Evolutionary conservation across 1,140 invertebrate genomes (phyloP).

Genomic region (Nilaparvata lugens): DNA sequence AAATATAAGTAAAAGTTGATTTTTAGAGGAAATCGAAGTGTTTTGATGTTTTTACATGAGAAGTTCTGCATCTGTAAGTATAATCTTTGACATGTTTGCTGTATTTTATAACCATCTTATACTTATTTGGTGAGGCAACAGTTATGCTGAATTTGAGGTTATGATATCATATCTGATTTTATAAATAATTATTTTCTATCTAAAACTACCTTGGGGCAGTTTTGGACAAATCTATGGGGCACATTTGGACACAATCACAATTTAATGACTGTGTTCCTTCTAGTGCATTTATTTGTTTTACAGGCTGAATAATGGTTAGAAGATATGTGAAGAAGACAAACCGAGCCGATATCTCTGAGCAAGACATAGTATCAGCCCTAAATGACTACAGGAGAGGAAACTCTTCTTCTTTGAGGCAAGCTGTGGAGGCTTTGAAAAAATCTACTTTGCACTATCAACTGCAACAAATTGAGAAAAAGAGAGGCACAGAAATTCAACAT

Average conservation of each 20-base stretch:
- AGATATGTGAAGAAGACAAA: background rate
- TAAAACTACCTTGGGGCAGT: slow-evolving; percentile 9
- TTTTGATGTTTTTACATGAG: slow-evolving; percentile 3
- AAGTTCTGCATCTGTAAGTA: background rate
- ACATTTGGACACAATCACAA: slow-evolving; percentile 8
- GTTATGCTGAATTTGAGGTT: slow-evolving; percentile 24
- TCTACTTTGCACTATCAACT: no score
- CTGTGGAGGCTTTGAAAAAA: no score
- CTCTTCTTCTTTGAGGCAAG: no score
- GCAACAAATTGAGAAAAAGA: no score
- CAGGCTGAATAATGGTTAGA: slow-evolving; percentile 1
- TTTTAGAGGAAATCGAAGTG: slow-evolving; percentile 4
- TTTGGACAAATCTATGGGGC: slow-evolving; percentile 11
- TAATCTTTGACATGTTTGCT: background rate
- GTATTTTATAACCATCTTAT: background rate
- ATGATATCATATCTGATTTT: slow-evolving; percentile 15
- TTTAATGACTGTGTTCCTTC: background rate
- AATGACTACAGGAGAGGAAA: slow-evolving; percentile 11
- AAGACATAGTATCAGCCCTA: background rate
- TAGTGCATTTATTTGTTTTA: slow-evolving; percentile 2
- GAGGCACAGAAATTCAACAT: no score
- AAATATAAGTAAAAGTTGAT: background rate
- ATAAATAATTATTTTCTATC: background rate
- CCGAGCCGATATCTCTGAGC: background rate
- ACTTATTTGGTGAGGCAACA: slow-evolving; percentile 15